Evolutionary conservation across 2,113 vertebrate species (phyloP), one percentile per base, ranked within the genome.

Genomic region (Pelmatolapia mariae): DNA sequence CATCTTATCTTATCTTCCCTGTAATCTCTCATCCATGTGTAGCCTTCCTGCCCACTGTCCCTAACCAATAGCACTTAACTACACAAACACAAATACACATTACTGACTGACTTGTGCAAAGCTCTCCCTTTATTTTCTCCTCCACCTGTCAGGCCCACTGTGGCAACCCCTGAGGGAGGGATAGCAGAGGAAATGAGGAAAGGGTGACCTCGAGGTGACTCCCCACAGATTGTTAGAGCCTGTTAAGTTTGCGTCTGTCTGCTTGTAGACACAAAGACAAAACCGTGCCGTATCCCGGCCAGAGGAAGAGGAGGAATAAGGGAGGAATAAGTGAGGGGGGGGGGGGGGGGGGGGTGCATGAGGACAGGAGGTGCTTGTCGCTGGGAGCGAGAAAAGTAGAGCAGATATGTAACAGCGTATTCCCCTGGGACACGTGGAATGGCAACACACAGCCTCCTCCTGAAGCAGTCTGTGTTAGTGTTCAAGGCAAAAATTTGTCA

Each of bases 401-500:
- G 81, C 88, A 87, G 90, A 92, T 93, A 91, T 26, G 88, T 45
- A 91, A 90, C 90, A 16, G 82, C 15, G 5, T 80, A 78, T 85
- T 92, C 94, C 84, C 3, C 4, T 1, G 87, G 92, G 94, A 90
- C n/a, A 29, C 47, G 19, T 29, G 85, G 82, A 84, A 91, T 81
- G 88, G 87, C 89, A 91, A 90, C 88, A 90, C 88, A 71, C 83
- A 43, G 87, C 81, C 82, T 88, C 88, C 87, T 92, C 88, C 89
- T 76, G 82, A 76, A 90, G 86, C 87, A 89, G 92, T 89, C 85
- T 86, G 83, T 87, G 89, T 91, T 91, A 63, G 78, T 53, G 89
- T 92, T 94, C 85, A 89, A 92, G 86, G 82, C 85, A 52, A 85
- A 85, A 94, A 93, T 90, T 88, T 92, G 87, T 94, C 93, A 92